These are phyloP conservation scores for Eulemur mongoz DNA, from an alignment of 2,797 vertebrate species.

Conservation along the genomic window DNA sequence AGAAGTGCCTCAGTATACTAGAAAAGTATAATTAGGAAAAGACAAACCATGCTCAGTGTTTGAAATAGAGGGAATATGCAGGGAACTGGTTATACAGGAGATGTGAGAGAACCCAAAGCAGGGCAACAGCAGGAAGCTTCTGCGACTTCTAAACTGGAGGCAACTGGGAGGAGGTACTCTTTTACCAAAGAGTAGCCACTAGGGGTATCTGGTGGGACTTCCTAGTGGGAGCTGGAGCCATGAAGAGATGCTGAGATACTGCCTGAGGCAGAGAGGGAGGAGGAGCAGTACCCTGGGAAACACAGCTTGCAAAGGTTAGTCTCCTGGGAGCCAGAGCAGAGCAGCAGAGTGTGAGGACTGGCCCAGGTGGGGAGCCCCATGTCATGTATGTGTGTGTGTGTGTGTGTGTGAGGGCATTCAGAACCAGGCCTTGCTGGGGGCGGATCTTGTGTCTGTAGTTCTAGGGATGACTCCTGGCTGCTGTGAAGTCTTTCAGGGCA, in stretches of 20 bases:
- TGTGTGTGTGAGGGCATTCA: not conserved
- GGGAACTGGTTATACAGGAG: not conserved
- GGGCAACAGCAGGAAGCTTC: not conserved
- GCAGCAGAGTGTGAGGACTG: not conserved
- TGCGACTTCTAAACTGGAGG: not conserved
- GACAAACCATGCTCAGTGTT: not conserved
- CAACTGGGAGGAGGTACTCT: not conserved
- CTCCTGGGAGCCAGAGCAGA: not conserved
- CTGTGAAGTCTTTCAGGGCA: not conserved
- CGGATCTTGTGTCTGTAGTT: not conserved
- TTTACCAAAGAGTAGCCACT: not conserved
- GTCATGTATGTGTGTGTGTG: too few species aligned
- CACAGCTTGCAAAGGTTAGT: not conserved
- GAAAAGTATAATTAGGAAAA: not conserved
- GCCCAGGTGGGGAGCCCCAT: not conserved
- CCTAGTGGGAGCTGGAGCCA: not conserved
- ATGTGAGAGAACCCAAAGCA: not conserved
- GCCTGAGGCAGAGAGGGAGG: not conserved
- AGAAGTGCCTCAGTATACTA: not conserved
- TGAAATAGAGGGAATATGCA: not conserved
- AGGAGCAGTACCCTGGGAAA: not conserved
- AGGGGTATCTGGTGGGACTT: not conserved
- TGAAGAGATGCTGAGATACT: not conserved
- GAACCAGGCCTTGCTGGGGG: not conserved
- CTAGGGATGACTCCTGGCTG: not conserved